phyloP scores from a whole-genome alignment of 2,113 vertebrate genomes.

The Malurus melanocephalus region DNA sequence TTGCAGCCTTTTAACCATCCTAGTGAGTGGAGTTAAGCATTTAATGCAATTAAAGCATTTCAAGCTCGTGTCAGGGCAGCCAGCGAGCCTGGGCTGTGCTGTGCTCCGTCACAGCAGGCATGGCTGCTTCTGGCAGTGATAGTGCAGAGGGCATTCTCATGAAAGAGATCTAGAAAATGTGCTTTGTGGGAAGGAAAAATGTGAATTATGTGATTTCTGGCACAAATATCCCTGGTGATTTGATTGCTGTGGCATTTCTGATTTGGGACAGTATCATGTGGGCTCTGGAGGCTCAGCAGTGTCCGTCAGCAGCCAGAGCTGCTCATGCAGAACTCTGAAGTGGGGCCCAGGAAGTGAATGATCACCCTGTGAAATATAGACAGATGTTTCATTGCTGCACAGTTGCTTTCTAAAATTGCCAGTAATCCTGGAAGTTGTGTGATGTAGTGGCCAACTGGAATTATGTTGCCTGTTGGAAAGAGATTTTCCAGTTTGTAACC shows the following conservation, averaged over 20 bases:
- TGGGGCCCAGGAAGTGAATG: background rate
- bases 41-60: background rate
- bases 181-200: background rate
- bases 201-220: background rate
- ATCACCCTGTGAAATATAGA: background rate
- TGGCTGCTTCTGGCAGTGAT: background rate
- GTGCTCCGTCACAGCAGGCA: background rate
- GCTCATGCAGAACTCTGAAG: background rate
- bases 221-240: background rate
- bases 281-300: background rate
- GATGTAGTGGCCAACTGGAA: background rate
- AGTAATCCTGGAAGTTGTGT: background rate
- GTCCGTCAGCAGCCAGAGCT: background rate
- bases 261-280: background rate
- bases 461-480: background rate
- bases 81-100: background rate
- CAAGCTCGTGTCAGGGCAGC: background rate
- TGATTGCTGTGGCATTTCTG: background rate
- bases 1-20: background rate
- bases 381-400: background rate
- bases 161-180: background rate
- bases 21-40: background rate
- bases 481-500: slow-evolving; percentile 10
- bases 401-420: background rate
- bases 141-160: background rate